Evolutionary conservation across 2,113 vertebrate species (phyloP).

Genomic region (Carassius gibelio): DNA sequence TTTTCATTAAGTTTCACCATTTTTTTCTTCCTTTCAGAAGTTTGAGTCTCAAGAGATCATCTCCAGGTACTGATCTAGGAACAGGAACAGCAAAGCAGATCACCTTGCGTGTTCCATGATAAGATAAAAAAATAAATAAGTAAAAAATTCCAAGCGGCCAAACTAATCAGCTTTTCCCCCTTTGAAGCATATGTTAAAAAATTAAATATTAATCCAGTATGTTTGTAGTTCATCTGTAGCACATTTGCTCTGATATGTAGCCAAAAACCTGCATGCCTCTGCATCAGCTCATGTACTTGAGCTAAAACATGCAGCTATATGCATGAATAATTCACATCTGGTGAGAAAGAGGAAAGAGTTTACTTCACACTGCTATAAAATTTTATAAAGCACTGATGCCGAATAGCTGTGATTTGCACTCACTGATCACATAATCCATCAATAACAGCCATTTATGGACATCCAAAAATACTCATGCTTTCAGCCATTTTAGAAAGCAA

Average conservation of each 20-base stretch:
- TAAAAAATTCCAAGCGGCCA: conserved; percentile 7
- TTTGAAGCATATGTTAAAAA: conserved; percentile 57
- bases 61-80: conserved; percentile 19
- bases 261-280: conserved; percentile 59
- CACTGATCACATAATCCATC: conserved; percentile 9
- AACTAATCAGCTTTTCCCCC: conserved; percentile 49
- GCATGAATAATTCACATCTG: conserved; percentile 43
- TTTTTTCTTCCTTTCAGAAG: neutral
- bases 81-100: neutral
- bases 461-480: conserved; percentile 7
- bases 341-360: conserved; percentile 47
- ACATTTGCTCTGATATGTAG: conserved; percentile 49
- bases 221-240: conserved; percentile 39
- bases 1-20: neutral
- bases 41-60: conserved; percentile 14
- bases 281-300: neutral
- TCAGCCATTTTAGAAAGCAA: conserved; percentile 31
- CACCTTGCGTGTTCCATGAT: neutral
- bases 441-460: neutral
- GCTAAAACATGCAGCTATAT: neutral
- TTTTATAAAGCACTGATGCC: neutral
- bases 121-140: neutral
- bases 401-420: neutral
- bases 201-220: conserved; percentile 63
- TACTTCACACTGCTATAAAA: neutral